Percentiles rank a stretch among this genome's conserved stretches.
phyloP scores from a whole-genome alignment of 2,888 invertebrate genomes.

The Adela reaumurella region DNA sequence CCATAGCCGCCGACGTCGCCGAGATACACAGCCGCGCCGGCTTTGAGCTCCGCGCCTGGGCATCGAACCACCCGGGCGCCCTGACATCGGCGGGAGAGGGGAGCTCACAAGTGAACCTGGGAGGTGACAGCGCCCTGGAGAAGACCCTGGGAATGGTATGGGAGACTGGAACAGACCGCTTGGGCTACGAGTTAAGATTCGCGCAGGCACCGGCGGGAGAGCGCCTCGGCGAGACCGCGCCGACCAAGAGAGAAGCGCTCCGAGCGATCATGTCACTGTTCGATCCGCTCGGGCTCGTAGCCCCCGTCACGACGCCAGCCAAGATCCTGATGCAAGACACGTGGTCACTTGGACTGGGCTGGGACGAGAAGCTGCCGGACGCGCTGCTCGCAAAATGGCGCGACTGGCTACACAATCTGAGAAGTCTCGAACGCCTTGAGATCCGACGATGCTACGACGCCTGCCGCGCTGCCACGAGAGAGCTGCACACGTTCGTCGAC shows the following conservation, averaged over 20 bases:
- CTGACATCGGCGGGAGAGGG: too few relatives aligned
- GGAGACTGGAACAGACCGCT: too few relatives aligned
- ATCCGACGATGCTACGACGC: slow-evolving; percentile 5
- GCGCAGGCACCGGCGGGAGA: neutral
- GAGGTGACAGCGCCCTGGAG: too few relatives aligned
- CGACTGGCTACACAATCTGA: neutral
- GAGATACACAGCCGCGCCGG: neutral
- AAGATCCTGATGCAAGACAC: slow-evolving; percentile 5
- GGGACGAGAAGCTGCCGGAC: slow-evolving; percentile 11
- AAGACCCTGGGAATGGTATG: too few relatives aligned
- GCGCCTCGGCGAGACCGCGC: neutral
- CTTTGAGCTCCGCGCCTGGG: neutral
- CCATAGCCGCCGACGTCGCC: neutral
- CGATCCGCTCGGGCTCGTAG: slow-evolving; percentile 14
- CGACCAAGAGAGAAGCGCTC: slow-evolving; percentile 14
- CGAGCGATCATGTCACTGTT: slow-evolving; percentile 17
- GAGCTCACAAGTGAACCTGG: too few relatives aligned
- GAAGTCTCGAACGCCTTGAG: slow-evolving; percentile 7
- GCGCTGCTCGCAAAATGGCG: too few relatives aligned
- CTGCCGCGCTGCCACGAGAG: slow-evolving; percentile 7
- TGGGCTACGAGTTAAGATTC: too few relatives aligned
- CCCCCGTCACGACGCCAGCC: slow-evolving; percentile 2
- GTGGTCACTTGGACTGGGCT: slow-evolving; percentile 9
- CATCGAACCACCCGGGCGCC: neutral
- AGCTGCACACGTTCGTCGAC: slow-evolving; percentile 14